A percentile compares a stretch with the other conserved stretches of the same genome.
phyloP scores from a whole-genome alignment of 23 tunicate species.

The Clavelina lepadiformis region DNA sequence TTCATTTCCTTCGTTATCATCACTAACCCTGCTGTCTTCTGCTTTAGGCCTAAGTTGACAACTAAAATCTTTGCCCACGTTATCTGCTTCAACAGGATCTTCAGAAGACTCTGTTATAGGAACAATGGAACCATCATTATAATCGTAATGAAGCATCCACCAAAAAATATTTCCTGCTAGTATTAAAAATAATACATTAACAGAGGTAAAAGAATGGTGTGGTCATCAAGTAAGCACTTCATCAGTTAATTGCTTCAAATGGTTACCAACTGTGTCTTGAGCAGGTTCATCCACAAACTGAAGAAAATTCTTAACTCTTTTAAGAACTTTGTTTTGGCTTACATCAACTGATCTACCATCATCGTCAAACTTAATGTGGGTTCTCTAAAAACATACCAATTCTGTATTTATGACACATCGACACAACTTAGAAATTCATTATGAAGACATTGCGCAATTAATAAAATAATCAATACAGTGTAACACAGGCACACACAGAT shows the following conservation, averaged over 20 bases:
- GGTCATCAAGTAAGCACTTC: too few relatives aligned
- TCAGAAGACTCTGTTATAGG: too few relatives aligned
- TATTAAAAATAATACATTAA: too few relatives aligned
- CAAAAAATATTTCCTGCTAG: too few relatives aligned
- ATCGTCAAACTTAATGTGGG: slow-evolving; percentile 29
- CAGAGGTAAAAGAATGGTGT: too few relatives aligned
- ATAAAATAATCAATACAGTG: neutral
- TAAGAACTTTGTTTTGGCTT: slow-evolving; percentile 21
- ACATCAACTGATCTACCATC: slow-evolving; percentile 21
- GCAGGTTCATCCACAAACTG: neutral
- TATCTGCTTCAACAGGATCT: too few relatives aligned
- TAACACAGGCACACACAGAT: neutral
- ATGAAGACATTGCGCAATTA: neutral
- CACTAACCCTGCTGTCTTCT: too few relatives aligned
- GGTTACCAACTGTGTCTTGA: neutral
- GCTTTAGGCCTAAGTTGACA: too few relatives aligned
- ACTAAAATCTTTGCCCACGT: too few relatives aligned
- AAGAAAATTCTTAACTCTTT: slow-evolving; percentile 29
- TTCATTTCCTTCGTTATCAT: too few relatives aligned
- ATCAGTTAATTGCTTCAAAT: neutral
- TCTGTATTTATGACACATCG: neutral
- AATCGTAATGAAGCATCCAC: too few relatives aligned
- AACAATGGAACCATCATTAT: too few relatives aligned
- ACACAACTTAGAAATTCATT: neutral
- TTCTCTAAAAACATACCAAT: slow-evolving; percentile 6